Evolutionary conservation across 2,888 invertebrate species (phyloP).

Genomic region (Dione juno): DNA sequence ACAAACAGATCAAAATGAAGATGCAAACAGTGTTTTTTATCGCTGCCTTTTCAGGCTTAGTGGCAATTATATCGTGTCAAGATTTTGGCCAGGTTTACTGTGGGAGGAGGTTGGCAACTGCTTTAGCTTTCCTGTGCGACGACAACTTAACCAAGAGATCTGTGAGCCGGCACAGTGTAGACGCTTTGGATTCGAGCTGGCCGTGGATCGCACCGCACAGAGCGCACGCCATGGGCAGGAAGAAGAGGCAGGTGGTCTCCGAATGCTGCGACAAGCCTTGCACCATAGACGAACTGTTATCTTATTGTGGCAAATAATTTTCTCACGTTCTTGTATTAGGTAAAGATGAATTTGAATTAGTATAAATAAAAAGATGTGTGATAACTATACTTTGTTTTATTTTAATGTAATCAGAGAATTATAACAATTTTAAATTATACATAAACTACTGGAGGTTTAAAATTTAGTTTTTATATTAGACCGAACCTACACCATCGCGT

Average conservation of each 20-base stretch:
- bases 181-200: constrained; percentile 7
- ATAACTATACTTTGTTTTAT: constrained; percentile 7
- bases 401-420: neutral
- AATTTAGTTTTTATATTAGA: too few species aligned
- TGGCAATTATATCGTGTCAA: constrained; percentile 22
- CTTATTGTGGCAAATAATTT: constrained; percentile 30
- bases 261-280: constrained; percentile 58
- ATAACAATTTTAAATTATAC: neutral
- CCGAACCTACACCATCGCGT: too few species aligned
- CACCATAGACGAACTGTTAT: constrained; percentile 37
- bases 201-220: constrained; percentile 21
- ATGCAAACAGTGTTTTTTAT: constrained; percentile 15
- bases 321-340: neutral
- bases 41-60: constrained; percentile 16
- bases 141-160: constrained; percentile 41
- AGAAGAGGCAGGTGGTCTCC: constrained; percentile 52
- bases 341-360: neutral
- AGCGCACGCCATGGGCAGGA: constrained; percentile 27
- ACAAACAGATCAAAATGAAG: constrained; percentile 21
- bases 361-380: constrained; percentile 9
- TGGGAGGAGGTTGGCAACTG: constrained; percentile 43
- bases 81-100: constrained; percentile 31
- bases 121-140: constrained; percentile 44
- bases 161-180: neutral
- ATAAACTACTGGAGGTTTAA: too few species aligned